Percentiles rank a stretch among this genome's conserved stretches.
Conservation (phyloP, 2,113 vertebrate genomes). For the Tylochromis polylepis region DNA sequence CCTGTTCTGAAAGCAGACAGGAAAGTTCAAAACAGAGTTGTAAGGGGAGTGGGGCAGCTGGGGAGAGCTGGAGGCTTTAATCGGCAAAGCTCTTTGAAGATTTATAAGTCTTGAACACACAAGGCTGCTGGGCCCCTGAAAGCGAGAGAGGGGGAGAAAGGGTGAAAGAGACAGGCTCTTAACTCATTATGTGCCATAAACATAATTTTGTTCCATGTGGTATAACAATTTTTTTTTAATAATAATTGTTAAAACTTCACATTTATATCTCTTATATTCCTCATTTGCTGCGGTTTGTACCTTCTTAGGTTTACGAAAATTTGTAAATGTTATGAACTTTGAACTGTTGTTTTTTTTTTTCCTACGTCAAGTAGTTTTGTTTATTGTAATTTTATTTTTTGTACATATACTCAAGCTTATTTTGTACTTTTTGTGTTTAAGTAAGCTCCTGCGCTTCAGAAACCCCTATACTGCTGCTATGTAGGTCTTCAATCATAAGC, state of each 20-base stretch:
- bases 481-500: constrained; percentile 57
- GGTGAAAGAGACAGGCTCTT: constrained; percentile 20
- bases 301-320: not conserved
- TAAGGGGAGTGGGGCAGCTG: constrained; percentile 70
- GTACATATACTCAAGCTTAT: not conserved
- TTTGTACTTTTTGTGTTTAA: not conserved
- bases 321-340: not conserved
- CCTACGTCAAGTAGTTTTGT: not conserved
- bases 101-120: constrained; percentile 84
- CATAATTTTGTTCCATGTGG: not conserved
- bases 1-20: not conserved
- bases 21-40: constrained; percentile 50
- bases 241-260: not conserved
- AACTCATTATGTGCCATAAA: constrained; percentile 56
- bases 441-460: not conserved
- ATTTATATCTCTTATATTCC: not conserved
- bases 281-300: not conserved
- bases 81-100: constrained; percentile 83
- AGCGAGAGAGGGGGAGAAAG: constrained; percentile 41
- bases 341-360: not conserved
- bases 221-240: not conserved
- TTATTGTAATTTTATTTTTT: not conserved
- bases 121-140: constrained; percentile 79
- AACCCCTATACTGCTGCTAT: constrained; percentile 1
- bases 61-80: constrained; percentile 54